These are phyloP conservation scores for Paramormyrops hopkinsi DNA, from an alignment of 2,797 vertebrate genomes.

Conservation along the genomic window DNA sequence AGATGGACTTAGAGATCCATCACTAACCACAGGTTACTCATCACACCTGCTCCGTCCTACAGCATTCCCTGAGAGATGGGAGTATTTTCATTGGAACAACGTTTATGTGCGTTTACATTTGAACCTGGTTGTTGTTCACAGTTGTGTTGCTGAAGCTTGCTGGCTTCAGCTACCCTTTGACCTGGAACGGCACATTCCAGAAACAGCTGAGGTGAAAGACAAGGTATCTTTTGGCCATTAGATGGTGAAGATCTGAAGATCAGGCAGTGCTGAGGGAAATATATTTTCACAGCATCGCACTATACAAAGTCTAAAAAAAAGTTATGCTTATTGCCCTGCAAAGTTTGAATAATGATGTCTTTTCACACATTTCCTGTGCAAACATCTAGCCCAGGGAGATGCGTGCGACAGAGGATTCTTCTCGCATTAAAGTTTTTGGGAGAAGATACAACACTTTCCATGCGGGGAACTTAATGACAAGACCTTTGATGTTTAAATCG, in stretches of 20 bases:
- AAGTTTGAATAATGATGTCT: slow-evolving; percentile 61
- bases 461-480: slow-evolving; percentile 57
- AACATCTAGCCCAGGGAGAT: slow-evolving; percentile 61
- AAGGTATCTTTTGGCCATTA: background rate
- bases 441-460: slow-evolving; percentile 59
- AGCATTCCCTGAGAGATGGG: background rate
- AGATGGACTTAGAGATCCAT: background rate
- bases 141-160: background rate
- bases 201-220: background rate
- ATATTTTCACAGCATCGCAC: slow-evolving; percentile 46
- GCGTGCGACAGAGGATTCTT: slow-evolving; percentile 52
- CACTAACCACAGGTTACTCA: background rate
- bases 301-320: slow-evolving; percentile 29
- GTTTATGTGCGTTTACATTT: background rate
- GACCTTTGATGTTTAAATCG: slow-evolving; percentile 73
- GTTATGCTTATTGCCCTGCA: slow-evolving; percentile 35
- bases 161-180: background rate
- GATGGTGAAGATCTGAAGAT: background rate
- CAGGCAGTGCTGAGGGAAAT: slow-evolving; percentile 43
- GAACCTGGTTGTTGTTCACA: background rate
- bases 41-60: background rate
- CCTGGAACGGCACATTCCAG: background rate
- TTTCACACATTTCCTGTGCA: slow-evolving; percentile 52
- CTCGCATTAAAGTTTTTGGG: slow-evolving; percentile 51
- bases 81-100: background rate